Percentiles rank a stretch among this genome's conserved stretches.
These are phyloP conservation scores for Saccostrea glomerata DNA, from an alignment of 1,140 invertebrate genomes.

Conservation along the genomic window DNA sequence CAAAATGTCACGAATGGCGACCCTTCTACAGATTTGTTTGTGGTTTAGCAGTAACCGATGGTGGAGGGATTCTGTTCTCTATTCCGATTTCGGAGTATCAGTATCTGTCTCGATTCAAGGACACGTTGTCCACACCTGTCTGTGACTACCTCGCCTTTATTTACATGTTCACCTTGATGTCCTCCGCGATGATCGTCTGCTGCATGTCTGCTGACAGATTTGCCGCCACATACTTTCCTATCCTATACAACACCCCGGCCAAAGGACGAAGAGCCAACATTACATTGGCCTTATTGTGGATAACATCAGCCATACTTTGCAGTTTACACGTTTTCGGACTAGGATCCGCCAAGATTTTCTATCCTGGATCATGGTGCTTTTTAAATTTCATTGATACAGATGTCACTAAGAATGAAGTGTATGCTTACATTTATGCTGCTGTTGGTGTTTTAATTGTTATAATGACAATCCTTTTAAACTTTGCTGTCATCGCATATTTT, in stretches of 20 bases:
- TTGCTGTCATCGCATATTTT: not conserved
- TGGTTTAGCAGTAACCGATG: slow-evolving; percentile 22
- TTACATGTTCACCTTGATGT: slow-evolving; percentile 75
- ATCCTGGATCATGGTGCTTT: slow-evolving; percentile 79
- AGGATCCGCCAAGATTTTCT: slow-evolving; percentile 69
- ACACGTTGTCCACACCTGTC: not conserved
- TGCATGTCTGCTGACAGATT: slow-evolving; percentile 78
- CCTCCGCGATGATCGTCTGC: slow-evolving; percentile 76
- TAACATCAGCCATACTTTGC: slow-evolving; percentile 69
- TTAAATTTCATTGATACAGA: slow-evolving; percentile 69
- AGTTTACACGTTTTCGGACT: slow-evolving; percentile 76
- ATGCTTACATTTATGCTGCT: slow-evolving; percentile 70
- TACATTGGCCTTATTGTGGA: slow-evolving; percentile 67
- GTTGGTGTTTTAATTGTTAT: slow-evolving; percentile 58
- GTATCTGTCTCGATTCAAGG: not conserved
- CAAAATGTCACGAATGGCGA: slow-evolving; percentile 23
- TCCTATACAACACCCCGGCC: slow-evolving; percentile 73
- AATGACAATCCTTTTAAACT: not conserved
- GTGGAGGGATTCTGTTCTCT: not conserved
- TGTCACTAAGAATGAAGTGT: slow-evolving; percentile 52
- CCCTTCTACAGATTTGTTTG: slow-evolving; percentile 35
- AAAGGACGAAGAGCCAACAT: slow-evolving; percentile 64
- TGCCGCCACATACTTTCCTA: slow-evolving; percentile 76
- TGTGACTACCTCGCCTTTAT: slow-evolving; percentile 77
- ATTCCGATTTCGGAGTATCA: not conserved